phyloP scores from a whole-genome alignment of 2,113 vertebrate genomes.

The Barnardius zonarius region DNA sequence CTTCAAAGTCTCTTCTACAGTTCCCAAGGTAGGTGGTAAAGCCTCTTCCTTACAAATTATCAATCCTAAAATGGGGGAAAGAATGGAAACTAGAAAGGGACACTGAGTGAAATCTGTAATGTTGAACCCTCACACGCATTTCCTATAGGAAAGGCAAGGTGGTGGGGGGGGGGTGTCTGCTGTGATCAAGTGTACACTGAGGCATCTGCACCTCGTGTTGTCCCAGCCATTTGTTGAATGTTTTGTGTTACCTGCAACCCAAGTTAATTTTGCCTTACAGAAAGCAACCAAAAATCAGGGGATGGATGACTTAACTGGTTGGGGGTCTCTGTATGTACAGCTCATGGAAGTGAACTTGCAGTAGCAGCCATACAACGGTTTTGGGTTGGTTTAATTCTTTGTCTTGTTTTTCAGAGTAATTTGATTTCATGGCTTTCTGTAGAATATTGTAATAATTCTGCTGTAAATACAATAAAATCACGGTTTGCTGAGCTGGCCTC shows the following conservation, averaged over 20 bases:
- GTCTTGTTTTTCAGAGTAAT: conserved; percentile 31
- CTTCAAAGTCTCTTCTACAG: background rate
- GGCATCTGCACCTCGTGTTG: background rate
- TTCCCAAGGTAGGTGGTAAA: background rate
- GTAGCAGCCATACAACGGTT: conserved; percentile 13
- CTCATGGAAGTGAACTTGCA: background rate
- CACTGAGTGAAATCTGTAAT: fast-evolving
- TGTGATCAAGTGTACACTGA: background rate
- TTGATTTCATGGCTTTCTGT: conserved; percentile 59
- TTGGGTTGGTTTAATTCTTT: background rate
- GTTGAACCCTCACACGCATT: background rate
- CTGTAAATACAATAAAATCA: conserved; percentile 69
- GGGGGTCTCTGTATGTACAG: background rate
- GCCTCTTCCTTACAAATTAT: background rate
- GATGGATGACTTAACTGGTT: background rate
- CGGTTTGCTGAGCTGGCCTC: conserved; percentile 20
- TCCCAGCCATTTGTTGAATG: background rate
- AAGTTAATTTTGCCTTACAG: conserved; percentile 45
- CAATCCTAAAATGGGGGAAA: background rate
- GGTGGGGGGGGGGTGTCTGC: background rate
- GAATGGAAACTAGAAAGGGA: background rate
- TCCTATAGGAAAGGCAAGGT: background rate
- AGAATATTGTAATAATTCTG: conserved; percentile 69
- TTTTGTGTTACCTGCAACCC: conserved; percentile 12
- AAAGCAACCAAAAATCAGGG: conserved; percentile 37